Evolutionary conservation across 2,113 vertebrate species (phyloP).

Genomic region (Sinocyclocheilus grahami): DNA sequence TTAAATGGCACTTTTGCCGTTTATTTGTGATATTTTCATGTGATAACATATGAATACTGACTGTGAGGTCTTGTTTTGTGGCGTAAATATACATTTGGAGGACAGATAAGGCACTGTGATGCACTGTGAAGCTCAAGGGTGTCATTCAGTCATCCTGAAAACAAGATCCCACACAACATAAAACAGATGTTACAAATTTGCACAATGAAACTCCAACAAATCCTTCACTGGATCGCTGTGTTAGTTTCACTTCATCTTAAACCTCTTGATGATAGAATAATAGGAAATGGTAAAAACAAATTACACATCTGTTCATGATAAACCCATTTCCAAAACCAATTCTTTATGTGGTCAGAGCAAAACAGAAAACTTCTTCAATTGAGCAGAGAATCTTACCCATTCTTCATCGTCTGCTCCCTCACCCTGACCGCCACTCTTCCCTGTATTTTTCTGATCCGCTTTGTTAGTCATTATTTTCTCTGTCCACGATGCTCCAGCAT

Average conservation of each 20-base stretch:
- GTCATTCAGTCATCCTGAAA: constrained; percentile 72
- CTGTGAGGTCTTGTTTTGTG: background rate
- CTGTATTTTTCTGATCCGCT: constrained; percentile 26
- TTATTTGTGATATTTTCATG: background rate
- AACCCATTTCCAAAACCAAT: background rate
- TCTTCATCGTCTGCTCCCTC: constrained; percentile 85
- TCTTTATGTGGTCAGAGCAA: background rate
- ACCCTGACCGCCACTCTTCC: constrained; percentile 62
- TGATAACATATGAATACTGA: background rate
- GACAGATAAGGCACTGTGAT: constrained; percentile 6
- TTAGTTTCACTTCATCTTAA: background rate
- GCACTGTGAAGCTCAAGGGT: background rate
- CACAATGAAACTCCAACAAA: background rate
- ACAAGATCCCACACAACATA: constrained; percentile 35
- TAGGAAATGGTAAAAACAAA: background rate
- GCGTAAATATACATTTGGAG: background rate
- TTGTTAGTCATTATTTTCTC: constrained; percentile 88
- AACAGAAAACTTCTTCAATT: background rate
- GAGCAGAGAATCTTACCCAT: constrained; percentile 76
- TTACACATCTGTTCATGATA: constrained; percentile 3
- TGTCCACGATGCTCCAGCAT: constrained; percentile 84
- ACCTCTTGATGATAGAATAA: background rate
- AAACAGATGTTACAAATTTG: constrained; percentile 32
- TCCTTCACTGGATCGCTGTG: background rate
- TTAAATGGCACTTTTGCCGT: background rate